These are phyloP conservation scores for Eutrigla gurnardus DNA, from an alignment of 2,797 vertebrate species.

Conservation along the genomic window DNA sequence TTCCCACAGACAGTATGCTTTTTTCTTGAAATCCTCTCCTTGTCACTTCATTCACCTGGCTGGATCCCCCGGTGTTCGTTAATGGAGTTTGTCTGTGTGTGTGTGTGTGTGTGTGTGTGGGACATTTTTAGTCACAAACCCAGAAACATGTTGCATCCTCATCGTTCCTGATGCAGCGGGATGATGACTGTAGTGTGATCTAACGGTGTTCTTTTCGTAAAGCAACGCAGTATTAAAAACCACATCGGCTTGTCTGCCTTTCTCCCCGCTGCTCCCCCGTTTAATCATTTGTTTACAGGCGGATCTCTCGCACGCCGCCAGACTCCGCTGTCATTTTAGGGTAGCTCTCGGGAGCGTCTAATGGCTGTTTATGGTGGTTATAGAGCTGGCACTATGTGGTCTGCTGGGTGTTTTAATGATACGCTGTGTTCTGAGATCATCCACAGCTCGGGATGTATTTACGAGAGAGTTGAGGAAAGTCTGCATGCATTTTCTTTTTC, in stretches of 20 bases:
- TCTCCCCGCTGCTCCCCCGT: slow-evolving; percentile 16
- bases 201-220: slow-evolving; percentile 18
- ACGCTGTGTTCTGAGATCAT: slow-evolving; percentile 53
- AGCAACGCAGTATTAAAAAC: slow-evolving; percentile 32
- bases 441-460: slow-evolving; percentile 39
- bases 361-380: slow-evolving; percentile 62
- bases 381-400: slow-evolving; percentile 26
- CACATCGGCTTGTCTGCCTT: slow-evolving; percentile 14
- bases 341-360: slow-evolving; percentile 44
- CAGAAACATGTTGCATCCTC: not conserved
- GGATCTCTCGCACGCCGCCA: slow-evolving; percentile 26
- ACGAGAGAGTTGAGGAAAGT: slow-evolving; percentile 15
- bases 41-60: slow-evolving; percentile 54
- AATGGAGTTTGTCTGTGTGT: slow-evolving; percentile 8
- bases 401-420: slow-evolving; percentile 64
- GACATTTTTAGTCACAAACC: not conserved
- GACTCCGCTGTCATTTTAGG: slow-evolving; percentile 24
- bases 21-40: slow-evolving; percentile 40
- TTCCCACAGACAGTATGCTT: slow-evolving; percentile 55
- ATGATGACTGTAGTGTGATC: not conserved
- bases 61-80: slow-evolving; percentile 13
- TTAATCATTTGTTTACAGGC: slow-evolving; percentile 49
- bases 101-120: not conserved
- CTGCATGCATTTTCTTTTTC: slow-evolving; percentile 26
- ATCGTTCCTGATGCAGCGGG: not conserved